Evolutionary conservation across 2,888 invertebrate species (phyloP).

Genomic region (Terebella lapidaria): DNA sequence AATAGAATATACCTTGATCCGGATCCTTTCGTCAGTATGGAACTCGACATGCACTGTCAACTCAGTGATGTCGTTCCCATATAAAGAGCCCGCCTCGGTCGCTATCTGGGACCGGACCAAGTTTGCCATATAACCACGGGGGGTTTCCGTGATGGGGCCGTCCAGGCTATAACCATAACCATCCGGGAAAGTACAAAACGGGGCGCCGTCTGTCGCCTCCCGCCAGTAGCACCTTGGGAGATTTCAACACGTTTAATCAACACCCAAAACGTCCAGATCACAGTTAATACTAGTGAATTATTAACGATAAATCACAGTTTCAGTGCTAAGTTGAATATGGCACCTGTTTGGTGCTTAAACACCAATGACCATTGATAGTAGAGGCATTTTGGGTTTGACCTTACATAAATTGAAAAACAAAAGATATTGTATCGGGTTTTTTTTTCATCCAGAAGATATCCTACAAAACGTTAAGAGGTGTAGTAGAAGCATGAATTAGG

Average conservation of each 20-base stretch:
- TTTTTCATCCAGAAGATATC: too few species aligned
- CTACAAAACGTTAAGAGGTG: too few species aligned
- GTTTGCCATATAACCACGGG: not conserved
- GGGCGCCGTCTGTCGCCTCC: not conserved
- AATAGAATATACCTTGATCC: conserved; percentile 2
- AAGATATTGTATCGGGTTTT: too few species aligned
- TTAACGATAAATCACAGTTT: too few species aligned
- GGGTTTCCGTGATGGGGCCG: not conserved
- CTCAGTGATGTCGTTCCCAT: not conserved
- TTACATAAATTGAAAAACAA: too few species aligned
- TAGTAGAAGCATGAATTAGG: too few species aligned
- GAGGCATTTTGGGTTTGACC: too few species aligned
- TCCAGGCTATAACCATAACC: conserved; percentile 1
- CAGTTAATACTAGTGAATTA: not conserved
- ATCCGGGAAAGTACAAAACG: not conserved
- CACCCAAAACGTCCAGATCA: not conserved
- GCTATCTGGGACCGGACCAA: not conserved
- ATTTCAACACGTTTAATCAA: too few species aligned
- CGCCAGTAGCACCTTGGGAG: not conserved
- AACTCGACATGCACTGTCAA: not conserved
- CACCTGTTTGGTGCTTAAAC: too few species aligned
- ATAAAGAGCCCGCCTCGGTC: not conserved
- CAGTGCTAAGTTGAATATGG: too few species aligned
- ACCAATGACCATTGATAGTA: too few species aligned
- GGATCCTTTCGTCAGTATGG: conserved; percentile 1